Evolutionary conservation across 2,113 vertebrate genomes (phyloP).

Genomic region (Neofelis nebulosa): DNA sequence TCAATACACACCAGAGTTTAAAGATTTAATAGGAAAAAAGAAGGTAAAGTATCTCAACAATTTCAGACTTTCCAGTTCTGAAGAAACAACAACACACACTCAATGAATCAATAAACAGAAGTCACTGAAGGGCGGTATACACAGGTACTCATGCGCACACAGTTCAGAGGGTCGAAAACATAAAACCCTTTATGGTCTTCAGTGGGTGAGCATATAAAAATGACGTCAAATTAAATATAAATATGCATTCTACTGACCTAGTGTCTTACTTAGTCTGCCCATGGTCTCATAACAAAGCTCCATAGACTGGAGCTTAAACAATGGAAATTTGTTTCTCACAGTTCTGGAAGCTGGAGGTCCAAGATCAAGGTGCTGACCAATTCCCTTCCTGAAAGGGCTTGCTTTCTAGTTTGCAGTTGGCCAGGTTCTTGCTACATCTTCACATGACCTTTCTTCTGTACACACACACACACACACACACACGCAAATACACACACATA

Average conservation of each 20-base stretch:
- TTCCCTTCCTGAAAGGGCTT: not conserved
- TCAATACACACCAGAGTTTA: not conserved
- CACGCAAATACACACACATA: not conserved
- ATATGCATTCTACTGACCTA: not conserved
- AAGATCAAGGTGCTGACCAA: not conserved
- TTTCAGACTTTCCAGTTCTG: not conserved
- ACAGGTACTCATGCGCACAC: not conserved
- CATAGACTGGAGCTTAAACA: not conserved
- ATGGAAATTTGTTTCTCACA: not conserved
- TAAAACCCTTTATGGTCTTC: not conserved
- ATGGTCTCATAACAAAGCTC: not conserved
- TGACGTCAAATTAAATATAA: conserved; percentile 24
- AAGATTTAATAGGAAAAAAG: not conserved
- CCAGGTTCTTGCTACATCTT: not conserved
- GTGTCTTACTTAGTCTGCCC: not conserved
- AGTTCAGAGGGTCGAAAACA: not conserved
- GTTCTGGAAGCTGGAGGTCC: not conserved
- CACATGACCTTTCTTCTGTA: not conserved
- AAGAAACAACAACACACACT: not conserved
- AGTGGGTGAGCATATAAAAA: not conserved
- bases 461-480: not conserved
- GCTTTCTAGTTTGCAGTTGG: not conserved
- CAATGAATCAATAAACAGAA: not conserved
- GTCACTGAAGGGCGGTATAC: not conserved
- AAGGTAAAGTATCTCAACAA: not conserved